Base-by-base conservation (phyloP, 2,888 invertebrate genomes). In the Epistrophella euchroma region DNA sequence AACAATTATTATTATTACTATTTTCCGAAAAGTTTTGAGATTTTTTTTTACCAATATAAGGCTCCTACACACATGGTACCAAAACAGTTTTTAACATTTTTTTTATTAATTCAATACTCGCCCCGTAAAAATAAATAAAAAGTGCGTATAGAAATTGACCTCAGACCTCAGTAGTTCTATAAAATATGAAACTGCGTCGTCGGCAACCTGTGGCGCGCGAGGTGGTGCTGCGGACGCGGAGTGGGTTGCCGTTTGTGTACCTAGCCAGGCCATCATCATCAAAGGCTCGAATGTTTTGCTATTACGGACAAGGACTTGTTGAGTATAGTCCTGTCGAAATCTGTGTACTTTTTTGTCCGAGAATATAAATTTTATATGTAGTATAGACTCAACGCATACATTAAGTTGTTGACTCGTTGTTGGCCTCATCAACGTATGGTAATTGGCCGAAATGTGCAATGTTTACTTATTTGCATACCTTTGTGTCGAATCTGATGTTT, bases 381-480 rank as follows among this genome's bases (percentile, higher is more conserved):
- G 66, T 47, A 7, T 32, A n/a, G n/a, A 28, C 32, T 28, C 37
- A 37, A 58, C 28, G 64, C n/a, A 45, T 64, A 50, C 50, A 73
- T 64, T 72, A 81, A 82, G 81, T 52, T 86, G 60, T 81, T 86
- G 76, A 86, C 81, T 72, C 80, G 58, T 75, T 66, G 58, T 75
- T 66, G 84, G 64, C 58, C 71, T 80, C 80, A 85, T 85, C 80
- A 80, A 45, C 22, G 40, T 62, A 73, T 81, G 85, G 81, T 86
- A 86, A 86, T 86, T 86, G 85, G 77, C n/a, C 66, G 78, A 87
- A 82, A 81, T 87, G 74, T 80, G 82, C 77, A 82, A 82, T 82
- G 77, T 81, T 86, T 81, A 81, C 85, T 62, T 86, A 82, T 87
- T 87, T 87, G 82, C 86, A 87, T 87, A 78, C 82, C 82, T 87